These are phyloP conservation scores for Poecilia wingei DNA, from an alignment of 2,797 vertebrate species.

Conservation along the genomic window DNA sequence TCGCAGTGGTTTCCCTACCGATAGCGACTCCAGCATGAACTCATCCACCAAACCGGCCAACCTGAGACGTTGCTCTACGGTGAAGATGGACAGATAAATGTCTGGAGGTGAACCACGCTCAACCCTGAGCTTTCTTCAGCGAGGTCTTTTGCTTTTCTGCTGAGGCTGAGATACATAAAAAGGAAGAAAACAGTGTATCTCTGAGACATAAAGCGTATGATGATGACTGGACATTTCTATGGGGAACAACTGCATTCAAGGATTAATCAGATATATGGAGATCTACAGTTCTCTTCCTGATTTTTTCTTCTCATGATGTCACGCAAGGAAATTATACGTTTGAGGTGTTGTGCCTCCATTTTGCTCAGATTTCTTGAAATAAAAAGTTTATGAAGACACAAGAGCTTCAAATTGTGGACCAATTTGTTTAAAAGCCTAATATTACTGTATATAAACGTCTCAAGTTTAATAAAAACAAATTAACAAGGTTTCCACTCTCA, in stretches of 20 bases:
- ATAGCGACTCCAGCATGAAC: conserved; percentile 39
- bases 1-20: conserved; percentile 38
- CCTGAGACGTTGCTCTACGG: conserved; percentile 20
- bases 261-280: not conserved
- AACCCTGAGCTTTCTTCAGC: not conserved
- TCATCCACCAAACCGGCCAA: conserved; percentile 32
- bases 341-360: not conserved
- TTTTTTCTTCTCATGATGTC: not conserved
- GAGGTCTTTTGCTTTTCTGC: not conserved
- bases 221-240: not conserved
- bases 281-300: not conserved
- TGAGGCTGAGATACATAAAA: not conserved
- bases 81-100: conserved; percentile 14
- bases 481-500: not conserved
- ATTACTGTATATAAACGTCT: not conserved
- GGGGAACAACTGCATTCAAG: not conserved
- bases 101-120: not conserved
- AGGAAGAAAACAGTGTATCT: not conserved
- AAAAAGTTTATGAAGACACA: not conserved
- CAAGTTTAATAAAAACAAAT: not conserved
- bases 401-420: not conserved
- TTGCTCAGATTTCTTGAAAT: not conserved
- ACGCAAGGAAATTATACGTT: not conserved
- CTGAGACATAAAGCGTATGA: not conserved
- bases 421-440: not conserved